phyloP scores from a whole-genome alignment of 2,113 vertebrate genomes.

The Dascyllus trimaculatus region DNA sequence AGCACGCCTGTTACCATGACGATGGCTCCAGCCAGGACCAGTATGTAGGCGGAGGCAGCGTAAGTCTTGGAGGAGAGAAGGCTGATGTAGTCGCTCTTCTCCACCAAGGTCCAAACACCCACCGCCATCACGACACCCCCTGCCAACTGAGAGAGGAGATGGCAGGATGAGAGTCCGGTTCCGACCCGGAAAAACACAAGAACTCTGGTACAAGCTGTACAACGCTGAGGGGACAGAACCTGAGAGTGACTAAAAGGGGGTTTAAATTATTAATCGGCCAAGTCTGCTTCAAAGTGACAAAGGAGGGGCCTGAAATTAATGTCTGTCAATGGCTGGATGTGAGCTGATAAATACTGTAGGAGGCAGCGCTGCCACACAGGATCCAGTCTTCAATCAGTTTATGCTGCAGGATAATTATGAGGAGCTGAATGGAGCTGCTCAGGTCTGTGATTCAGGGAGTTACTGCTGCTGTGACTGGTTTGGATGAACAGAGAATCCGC shows the following conservation, averaged over 20 bases:
- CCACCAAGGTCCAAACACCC: slow-evolving; percentile 93
- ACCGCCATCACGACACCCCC: slow-evolving; percentile 96
- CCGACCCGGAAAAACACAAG: not conserved
- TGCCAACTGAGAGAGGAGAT: slow-evolving; percentile 87
- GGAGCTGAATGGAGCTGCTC: not conserved
- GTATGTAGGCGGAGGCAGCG: slow-evolving; percentile 94
- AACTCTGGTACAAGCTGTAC: not conserved
- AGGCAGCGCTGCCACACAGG: not conserved
- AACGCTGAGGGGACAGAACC: slow-evolving; percentile 8
- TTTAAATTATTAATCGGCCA: slow-evolving; percentile 33
- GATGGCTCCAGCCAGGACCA: slow-evolving; percentile 93
- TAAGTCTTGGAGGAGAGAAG: slow-evolving; percentile 95
- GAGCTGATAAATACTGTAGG: slow-evolving; percentile 14
- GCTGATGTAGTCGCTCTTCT: slow-evolving; percentile 99
- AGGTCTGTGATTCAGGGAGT: not conserved
- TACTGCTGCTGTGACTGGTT: not conserved
- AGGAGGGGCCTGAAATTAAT: slow-evolving; percentile 30
- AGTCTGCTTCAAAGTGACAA: not conserved
- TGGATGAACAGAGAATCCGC: not conserved
- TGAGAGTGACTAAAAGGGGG: slow-evolving; percentile 11
- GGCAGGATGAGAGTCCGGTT: slow-evolving; percentile 31
- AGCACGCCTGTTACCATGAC: slow-evolving; percentile 97
- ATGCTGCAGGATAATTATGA: not conserved
- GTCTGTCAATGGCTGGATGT: slow-evolving; percentile 7
- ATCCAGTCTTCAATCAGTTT: slow-evolving; percentile 21